Conservation (phyloP, 2,113 vertebrate genomes). For the Hydropotes inermis region DNA sequence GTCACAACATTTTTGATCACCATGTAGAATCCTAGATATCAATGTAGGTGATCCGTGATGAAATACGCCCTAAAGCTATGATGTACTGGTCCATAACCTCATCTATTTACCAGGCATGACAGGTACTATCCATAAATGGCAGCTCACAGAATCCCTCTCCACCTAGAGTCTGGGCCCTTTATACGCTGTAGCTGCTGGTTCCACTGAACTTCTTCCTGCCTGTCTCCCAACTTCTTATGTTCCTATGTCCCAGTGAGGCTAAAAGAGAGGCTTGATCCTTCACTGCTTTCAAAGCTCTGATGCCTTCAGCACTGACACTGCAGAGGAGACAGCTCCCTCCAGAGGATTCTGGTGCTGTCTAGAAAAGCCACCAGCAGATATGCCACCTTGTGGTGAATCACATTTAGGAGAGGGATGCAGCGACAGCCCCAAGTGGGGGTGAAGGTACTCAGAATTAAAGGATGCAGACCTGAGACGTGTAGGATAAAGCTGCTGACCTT, state of each 20-base stretch:
- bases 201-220: background rate
- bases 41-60: background rate
- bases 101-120: background rate
- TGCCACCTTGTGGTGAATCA: background rate
- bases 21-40: background rate
- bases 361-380: background rate
- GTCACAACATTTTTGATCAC: background rate
- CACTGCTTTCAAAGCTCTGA: background rate
- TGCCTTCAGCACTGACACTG: background rate
- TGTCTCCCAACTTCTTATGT: background rate
- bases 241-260: background rate
- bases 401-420: background rate
- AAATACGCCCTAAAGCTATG: background rate
- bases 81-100: background rate
- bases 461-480: background rate
- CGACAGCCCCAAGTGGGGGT: background rate
- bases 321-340: background rate
- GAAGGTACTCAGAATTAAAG: background rate
- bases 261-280: background rate
- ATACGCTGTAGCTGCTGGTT: background rate
- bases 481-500: background rate
- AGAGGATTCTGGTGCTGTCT: background rate
- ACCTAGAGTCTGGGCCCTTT: too few species aligned
- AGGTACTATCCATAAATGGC: background rate
- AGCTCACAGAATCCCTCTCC: background rate